phyloP scores from a whole-genome alignment of 1,140 invertebrate genomes.

The Schlechtendalia chinensis region DNA sequence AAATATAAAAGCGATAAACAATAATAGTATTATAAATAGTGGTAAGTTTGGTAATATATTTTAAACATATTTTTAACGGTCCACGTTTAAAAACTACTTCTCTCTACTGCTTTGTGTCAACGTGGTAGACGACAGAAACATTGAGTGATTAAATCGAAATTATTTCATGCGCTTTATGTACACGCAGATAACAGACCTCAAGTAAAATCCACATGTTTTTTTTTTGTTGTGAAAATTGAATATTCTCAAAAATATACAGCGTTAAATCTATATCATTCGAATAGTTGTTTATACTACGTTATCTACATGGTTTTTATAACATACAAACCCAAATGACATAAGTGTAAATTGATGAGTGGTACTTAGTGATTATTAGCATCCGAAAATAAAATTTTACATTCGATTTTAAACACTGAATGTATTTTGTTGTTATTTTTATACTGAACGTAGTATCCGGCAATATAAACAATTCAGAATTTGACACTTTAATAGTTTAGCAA shows the following conservation, averaged over 20 bases:
- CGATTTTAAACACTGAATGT: no score
- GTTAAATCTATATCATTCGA: background rate
- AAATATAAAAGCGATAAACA: constrained; percentile 13
- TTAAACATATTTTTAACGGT: background rate
- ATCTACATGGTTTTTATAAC: background rate
- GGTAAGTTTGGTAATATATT: background rate
- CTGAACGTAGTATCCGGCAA: no score
- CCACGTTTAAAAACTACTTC: background rate
- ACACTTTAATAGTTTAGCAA: no score
- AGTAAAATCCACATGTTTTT: background rate
- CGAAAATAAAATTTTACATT: background rate
- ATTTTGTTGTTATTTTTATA: no score
- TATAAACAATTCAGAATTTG: no score
- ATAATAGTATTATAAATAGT: background rate
- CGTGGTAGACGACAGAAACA: background rate
- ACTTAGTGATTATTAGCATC: background rate
- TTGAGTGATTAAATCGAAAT: background rate
- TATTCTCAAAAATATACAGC: background rate
- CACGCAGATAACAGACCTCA: no score
- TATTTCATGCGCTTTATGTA: background rate
- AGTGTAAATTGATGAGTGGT: no score
- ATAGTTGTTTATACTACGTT: background rate
- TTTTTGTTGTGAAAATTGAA: background rate
- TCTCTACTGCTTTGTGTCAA: background rate
- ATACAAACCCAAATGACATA: background rate